Base-by-base conservation (phyloP, 2,888 invertebrate genomes). In the Crocallis elinguaria region DNA sequence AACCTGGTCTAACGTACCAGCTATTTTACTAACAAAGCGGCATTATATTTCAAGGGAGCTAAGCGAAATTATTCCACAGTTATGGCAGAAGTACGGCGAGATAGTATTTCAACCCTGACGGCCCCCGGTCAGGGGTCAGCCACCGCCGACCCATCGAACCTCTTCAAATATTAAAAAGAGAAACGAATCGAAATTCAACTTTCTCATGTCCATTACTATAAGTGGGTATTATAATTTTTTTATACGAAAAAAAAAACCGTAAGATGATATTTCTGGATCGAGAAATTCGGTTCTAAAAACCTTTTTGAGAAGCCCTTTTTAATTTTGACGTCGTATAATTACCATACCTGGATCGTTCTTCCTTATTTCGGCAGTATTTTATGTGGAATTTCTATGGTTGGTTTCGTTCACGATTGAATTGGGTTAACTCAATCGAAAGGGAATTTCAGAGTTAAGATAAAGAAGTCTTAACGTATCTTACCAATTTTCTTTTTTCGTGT, bases 121-220 rank as follows among this genome's bases (percentile, higher is more conserved):
- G 39, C 33, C 46, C n/a, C 25, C 53, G 67, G 67, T 64, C 63
- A 55, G 54, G 60, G 82, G 82, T 82, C 84, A 75, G 74, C 67
- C 64, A 72, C 72, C 76, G 73, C 55, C 73, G 67, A 66, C 68
- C 74, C 74, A 78, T 80, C 75, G 75, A 73, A 74, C 74, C 76
- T 77, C 74, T 71, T 86, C 74, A 82, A 84, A 84, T 84, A 85
- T 86, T 86, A 76, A 85, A 75, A 73, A 68, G 72, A 71, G 73
- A 73, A 77, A 70, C 70, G 77, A 79, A 81, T 77, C 71, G 76
- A 79, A 78, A 79, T 77, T 78, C 69, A 75, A 80, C 75, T 81
- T 78, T 78, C 72, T 57, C 49, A 42, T 46, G 46, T 49, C 54
- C 54, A 60, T 60, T 52, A 58, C 54, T 58, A 49, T 58, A 54